Evolutionary conservation across 2,888 invertebrate species (phyloP), one percentile per base, ranked within the genome.

Genomic region (Lithophane semibrunnea): DNA sequence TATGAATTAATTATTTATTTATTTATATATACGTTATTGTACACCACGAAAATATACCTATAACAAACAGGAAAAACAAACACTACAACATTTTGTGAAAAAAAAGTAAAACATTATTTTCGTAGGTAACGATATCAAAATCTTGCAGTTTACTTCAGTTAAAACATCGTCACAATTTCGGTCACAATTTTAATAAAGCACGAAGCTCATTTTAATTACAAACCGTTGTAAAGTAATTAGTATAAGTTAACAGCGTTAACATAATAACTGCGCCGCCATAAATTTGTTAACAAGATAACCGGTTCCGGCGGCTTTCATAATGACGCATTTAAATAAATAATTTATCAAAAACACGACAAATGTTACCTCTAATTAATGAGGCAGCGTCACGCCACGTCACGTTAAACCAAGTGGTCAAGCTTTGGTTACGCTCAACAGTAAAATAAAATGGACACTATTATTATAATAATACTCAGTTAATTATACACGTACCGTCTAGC

Each of bases 401-500:
- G 29, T 29, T 37, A 24, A n/a, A 21, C 29, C 42, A 42, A 78
- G 47, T 61, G 65, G 24, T 65, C 71, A 29, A 29, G 44, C 42
- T 61, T 69, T 64, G 0, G 9, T 47, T n/a, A 29, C 24, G 37
- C 21, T 63, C 65, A 75, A 71, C 60, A 73, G 64, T 68, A 49
- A 66, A 52, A 75, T 37, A 7, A 47, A 54, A 37, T 47, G 0
- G 12, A 73, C 44, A 21, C 3, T 29, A 7, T 47, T 47, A 16
- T 16, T 52, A 4, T 4, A 52, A 21, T 29, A 52, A 24, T 18
- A 47, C 29, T 29, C n/a, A n/a, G 4, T 7, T 18, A 61, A 63
- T 13, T 44, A 29, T 24, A n/a, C 42, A 92, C 94, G 91, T 79
- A 96, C 96, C 96, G 89, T 96, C 96, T 83, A 96, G 94, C 77